Evolutionary conservation across 2,797 vertebrate genomes (phyloP), one percentile per base, ranked within the genome.

Genomic region (Artibeus lituratus): DNA sequence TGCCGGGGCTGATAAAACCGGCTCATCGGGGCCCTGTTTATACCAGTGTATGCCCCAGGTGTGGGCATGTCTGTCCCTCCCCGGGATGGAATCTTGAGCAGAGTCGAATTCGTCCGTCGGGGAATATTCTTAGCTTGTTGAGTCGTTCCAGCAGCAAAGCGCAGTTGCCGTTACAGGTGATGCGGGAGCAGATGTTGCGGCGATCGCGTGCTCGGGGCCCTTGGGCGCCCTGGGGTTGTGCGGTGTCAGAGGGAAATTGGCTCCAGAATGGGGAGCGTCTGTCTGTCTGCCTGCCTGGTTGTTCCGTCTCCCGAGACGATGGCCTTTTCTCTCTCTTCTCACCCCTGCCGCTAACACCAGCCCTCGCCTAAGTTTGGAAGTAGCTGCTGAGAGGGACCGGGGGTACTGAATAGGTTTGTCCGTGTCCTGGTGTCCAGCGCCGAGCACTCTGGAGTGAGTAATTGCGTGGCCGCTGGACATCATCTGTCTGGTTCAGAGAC

Each of bases 131-230:
- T 44, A 69, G 55, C 80, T 70, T 87, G 92, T 62, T 24, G 26
- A 37, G 91, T 44, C 21, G 80, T 83, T 82, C 53, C 49, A 78
- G 74, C 76, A 37, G 24, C 59, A 55, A 90, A 87, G 84, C 70
- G 69, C 47, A 73, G 10, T 94, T 91, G 55, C 39, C 55, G 65
- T 82, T 96, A 81, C 90, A 93, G 53, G 42, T 87, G 32, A 11
- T 1, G 10, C 1, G 10, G 21, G 21, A 69, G 35, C 10, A 2
- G 2, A 11, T 9, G n/a, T 5, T 73, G 62, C 11, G 78, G 47
- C 29, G 69, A 87, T 32, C 44, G 44, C 80, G 37, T 39, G 35
- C 59, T 57, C 59, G 80, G 37, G 72, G 76, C 59, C 92, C 47
- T 7, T 87, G 47, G 47, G 74, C 21, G 19, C 78, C 44, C 57